phyloP scores from a whole-genome alignment of 2,888 invertebrate species.

The Drosophila vallismaia region DNA sequence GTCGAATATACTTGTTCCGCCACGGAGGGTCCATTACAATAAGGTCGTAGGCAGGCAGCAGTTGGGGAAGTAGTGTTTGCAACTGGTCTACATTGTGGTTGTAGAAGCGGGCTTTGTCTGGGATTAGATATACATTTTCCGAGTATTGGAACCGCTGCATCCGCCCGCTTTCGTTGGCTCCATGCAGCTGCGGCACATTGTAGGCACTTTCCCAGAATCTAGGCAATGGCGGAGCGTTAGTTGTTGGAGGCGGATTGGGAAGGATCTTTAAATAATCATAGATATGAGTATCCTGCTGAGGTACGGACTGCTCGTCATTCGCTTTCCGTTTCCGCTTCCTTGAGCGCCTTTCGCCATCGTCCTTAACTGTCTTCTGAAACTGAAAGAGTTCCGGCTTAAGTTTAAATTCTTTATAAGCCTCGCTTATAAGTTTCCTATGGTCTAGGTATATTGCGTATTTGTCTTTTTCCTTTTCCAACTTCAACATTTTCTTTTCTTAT shows the following conservation, averaged over 20 bases:
- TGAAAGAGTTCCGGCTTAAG: conserved; percentile 71
- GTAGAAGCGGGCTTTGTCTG: conserved; percentile 87
- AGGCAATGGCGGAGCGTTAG: conserved; percentile 11
- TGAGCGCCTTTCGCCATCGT: conserved; percentile 2
- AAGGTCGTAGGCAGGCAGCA: conserved; percentile 88
- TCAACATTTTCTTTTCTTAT: conserved; percentile 50
- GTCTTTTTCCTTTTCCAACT: conserved; percentile 45
- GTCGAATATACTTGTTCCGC: conserved; percentile 96
- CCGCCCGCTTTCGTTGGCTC: conserved; percentile 86
- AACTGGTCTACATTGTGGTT: conserved; percentile 88
- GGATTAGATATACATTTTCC: conserved; percentile 87
- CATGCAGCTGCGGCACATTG: conserved; percentile 84
- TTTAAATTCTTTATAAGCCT: conserved; percentile 55
- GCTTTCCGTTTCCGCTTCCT: conserved; percentile 52
- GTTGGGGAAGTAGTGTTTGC: conserved; percentile 85
- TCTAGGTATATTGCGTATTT: conserved; percentile 67
- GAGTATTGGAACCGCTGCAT: conserved; percentile 84
- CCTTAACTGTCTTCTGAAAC: conserved; percentile 45
- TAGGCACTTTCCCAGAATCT: conserved; percentile 77
- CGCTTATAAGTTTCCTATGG: conserved; percentile 72
- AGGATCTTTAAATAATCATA: conserved; percentile 40
- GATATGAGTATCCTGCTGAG: conserved; percentile 14
- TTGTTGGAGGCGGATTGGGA: conserved; percentile 4
- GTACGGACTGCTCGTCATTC: background rate
- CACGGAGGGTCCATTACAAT: conserved; percentile 97